Conservation (phyloP, 2,888 invertebrate genomes). For the Liodrosophila aerea region DNA sequence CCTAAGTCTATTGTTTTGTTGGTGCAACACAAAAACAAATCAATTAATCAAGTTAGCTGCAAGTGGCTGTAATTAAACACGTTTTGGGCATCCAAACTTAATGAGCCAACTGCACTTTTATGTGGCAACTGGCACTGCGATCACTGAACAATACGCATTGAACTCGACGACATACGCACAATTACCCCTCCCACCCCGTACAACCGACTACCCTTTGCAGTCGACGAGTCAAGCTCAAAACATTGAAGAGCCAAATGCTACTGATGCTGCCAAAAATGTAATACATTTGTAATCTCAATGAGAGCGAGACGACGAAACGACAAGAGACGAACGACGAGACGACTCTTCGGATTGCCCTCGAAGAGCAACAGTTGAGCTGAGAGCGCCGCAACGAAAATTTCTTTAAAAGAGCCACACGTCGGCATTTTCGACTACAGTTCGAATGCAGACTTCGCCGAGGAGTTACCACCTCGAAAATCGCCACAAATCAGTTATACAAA, state of each 20-base stretch:
- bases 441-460: conserved; percentile 69
- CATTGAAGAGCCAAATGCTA: conserved; percentile 24
- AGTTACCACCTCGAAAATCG: conserved; percentile 45
- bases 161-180: conserved; percentile 44
- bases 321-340: conserved; percentile 1
- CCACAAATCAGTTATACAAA: conserved; percentile 12
- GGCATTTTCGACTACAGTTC: conserved; percentile 68
- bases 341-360: conserved; percentile 38
- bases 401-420: conserved; percentile 73
- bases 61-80: conserved; percentile 51
- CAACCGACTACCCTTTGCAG: conserved; percentile 15
- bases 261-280: conserved; percentile 30
- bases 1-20: conserved; percentile 74
- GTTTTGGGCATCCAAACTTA: conserved; percentile 43
- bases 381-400: conserved; percentile 51
- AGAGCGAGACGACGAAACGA: conserved; percentile 14
- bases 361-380: conserved; percentile 49
- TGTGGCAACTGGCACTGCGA: conserved; percentile 50
- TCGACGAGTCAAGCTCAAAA: conserved; percentile 17
- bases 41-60: conserved; percentile 22
- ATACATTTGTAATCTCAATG: conserved; percentile 34
- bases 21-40: conserved; percentile 30
- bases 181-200: conserved; percentile 10
- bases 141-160: conserved; percentile 58
- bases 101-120: conserved; percentile 52